Base-by-base conservation (phyloP, 2,888 invertebrate genomes). In the Coelopa pilipes region DNA sequence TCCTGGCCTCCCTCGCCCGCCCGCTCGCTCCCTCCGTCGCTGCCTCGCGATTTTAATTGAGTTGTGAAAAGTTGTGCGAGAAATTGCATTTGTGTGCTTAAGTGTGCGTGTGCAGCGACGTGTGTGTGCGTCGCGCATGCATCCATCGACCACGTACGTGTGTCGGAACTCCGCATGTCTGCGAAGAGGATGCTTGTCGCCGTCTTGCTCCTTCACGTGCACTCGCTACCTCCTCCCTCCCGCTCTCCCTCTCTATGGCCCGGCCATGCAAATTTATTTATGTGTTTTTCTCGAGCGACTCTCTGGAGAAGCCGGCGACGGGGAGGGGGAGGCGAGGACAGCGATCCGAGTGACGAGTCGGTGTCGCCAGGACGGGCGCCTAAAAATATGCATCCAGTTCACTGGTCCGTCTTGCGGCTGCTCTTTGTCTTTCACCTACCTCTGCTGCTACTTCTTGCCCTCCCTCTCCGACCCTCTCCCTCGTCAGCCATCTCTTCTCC, bases 51-150 rank as follows among this genome's bases (percentile, higher is more conserved):
- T 49, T 66, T 49, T 49, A 66, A 66, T 66, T 66, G 49, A 66
- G 49, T 66, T 66, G 66, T 66, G 50, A 66, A 62, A 66, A 66
- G 47, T 66, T 66, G 17, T 49, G 66, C 66, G 66, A 66, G 49
- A 66, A 66, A 66, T 66, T 66, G 49, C 66, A 66, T 50, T 49
- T 66, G 12, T 60, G 1, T 49, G 47, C 66, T 15, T 12, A 47
- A 66, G 49, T 47, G 11, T 66, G 5, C 49, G 17, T 63, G 66
- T 66, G 24, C 45, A 46, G 45, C 10, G 47, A 1, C 17, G 55
- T 49, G 7, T 60, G 60, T 59, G 4, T 45, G 59, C 19, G 57
- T 59, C 15, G n/a, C 34, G 49, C 24, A 15, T 53, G 53, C n/a
- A 53, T 24, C 13, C 57, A 17, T 57, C 19, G 24, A 1, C 3